A percentile compares a stretch with the other conserved stretches of the same genome.
phyloP scores from a whole-genome alignment of 2,113 vertebrate genomes.

The Prunella fulvescens region DNA sequence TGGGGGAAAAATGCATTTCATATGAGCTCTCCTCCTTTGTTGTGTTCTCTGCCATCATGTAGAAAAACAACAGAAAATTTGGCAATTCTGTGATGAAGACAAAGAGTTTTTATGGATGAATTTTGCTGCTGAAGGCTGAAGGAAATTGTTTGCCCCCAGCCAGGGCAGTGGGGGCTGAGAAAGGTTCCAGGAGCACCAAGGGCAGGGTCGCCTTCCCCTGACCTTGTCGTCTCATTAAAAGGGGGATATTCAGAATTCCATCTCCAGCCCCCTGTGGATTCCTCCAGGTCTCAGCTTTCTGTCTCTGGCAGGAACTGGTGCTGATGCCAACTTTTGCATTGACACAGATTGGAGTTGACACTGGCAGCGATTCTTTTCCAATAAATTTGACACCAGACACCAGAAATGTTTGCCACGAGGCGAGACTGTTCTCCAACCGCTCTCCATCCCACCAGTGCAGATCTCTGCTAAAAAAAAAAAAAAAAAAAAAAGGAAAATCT shows the following conservation, averaged over 20 bases:
- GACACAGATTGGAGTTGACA: neutral
- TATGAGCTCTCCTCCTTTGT: neutral
- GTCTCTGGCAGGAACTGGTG: neutral
- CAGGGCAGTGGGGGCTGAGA: neutral
- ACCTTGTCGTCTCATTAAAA: neutral
- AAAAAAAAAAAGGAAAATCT: too few species aligned
- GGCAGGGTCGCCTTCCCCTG: neutral
- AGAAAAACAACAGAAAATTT: neutral
- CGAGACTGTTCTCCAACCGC: neutral
- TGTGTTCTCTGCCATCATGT: rapidly evolving
- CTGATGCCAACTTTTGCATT: neutral
- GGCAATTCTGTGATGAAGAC: neutral
- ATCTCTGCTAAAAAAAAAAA: neutral
- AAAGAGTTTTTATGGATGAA: neutral
- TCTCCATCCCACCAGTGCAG: neutral
- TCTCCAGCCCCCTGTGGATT: neutral
- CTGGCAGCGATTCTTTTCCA: neutral
- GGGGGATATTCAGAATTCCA: neutral
- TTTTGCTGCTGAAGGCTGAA: neutral
- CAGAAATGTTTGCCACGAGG: neutral
- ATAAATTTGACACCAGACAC: neutral
- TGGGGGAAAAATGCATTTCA: neutral
- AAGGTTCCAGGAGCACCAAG: neutral
- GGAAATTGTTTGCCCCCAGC: rapidly evolving
- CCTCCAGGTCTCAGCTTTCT: neutral